Evolutionary conservation across 2,797 vertebrate species (phyloP).

Genomic region (Hippoglossus hippoglossus): DNA sequence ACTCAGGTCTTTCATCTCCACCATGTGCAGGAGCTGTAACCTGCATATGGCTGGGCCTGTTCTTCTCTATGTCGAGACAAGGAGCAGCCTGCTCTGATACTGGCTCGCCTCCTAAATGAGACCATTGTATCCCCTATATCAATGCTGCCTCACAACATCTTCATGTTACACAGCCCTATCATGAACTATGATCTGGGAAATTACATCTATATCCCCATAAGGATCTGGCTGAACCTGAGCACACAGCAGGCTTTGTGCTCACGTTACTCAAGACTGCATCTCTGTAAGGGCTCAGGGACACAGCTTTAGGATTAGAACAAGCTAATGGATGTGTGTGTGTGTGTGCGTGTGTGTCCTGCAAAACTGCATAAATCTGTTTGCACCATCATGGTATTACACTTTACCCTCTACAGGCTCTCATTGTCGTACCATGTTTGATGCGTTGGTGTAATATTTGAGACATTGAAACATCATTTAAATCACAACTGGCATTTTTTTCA

Average conservation of each 20-base stretch:
- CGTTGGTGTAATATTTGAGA: too few relatives aligned
- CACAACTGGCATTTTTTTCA: too few relatives aligned
- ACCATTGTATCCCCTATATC: conserved; percentile 62
- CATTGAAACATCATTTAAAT: too few relatives aligned
- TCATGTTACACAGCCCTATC: conserved; percentile 72
- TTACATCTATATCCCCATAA: conserved; percentile 66
- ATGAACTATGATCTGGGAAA: conserved; percentile 72
- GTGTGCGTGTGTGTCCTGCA: not conserved
- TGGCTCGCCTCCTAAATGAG: conserved; percentile 55
- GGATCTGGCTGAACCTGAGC: conserved; percentile 50
- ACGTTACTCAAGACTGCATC: conserved; percentile 58
- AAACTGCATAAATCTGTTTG: conserved; percentile 16
- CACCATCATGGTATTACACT: not conserved
- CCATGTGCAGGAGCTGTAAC: conserved; percentile 14
- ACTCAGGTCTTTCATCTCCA: conserved; percentile 20
- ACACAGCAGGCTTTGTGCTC: conserved; percentile 70
- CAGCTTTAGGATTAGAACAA: conserved; percentile 41
- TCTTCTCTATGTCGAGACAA: conserved; percentile 23
- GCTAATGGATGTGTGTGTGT: conserved; percentile 37
- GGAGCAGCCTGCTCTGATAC: conserved; percentile 20
- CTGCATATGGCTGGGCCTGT: conserved; percentile 17
- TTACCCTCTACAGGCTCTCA: not conserved
- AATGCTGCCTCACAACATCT: conserved; percentile 63
- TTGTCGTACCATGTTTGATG: too few relatives aligned
- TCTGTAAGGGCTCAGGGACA: conserved; percentile 35